Evolutionary conservation across 2,113 vertebrate genomes (phyloP).

Genomic region (Mus spicilegus): DNA sequence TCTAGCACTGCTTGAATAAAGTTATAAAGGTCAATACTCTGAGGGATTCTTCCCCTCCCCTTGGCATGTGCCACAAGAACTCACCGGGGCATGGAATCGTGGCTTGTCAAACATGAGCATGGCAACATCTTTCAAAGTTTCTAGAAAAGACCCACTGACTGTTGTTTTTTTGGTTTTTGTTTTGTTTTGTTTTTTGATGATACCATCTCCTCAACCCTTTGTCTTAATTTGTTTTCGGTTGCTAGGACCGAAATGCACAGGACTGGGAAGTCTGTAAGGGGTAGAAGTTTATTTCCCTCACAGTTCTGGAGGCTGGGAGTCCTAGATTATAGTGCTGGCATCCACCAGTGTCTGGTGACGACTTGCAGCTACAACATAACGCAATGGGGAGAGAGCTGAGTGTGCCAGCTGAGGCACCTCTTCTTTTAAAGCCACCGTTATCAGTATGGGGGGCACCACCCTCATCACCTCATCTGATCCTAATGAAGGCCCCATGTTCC

Average conservation of each 20-base stretch:
- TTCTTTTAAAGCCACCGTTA: not conserved
- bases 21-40: rapidly evolving
- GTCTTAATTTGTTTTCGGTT: not conserved
- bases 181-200: not conserved
- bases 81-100: not conserved
- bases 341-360: not conserved
- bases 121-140: not conserved
- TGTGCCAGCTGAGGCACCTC: not conserved
- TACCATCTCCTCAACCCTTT: not conserved
- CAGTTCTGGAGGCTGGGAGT: not conserved
- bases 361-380: not conserved
- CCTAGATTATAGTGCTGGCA: not conserved
- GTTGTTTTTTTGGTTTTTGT: no score
- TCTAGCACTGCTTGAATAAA: rapidly evolving
- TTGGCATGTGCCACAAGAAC: rapidly evolving
- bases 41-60: not conserved
- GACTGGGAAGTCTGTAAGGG: not conserved
- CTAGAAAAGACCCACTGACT: not conserved
- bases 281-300: not conserved
- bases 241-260: not conserved
- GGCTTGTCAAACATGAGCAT: not conserved
- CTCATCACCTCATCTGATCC: not conserved
- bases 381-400: rapidly evolving
- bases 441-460: not conserved
- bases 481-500: not conserved